A percentile compares a stretch with the other conserved stretches of the same genome.
Evolutionary conservation across 2,888 invertebrate genomes (phyloP).

Genomic region (Cheilosia vulpina): DNA sequence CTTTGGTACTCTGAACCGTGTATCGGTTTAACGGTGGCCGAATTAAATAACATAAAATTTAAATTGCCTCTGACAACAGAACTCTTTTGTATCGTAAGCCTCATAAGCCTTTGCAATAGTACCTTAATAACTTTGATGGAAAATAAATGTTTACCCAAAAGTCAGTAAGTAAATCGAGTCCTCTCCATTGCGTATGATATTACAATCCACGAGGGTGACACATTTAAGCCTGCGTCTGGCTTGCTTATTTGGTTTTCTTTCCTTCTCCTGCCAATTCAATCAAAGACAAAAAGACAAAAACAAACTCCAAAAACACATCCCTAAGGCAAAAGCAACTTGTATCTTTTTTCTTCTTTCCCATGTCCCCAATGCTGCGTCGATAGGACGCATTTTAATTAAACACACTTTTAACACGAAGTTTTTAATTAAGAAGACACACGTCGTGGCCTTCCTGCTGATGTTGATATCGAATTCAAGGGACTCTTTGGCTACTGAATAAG

Average conservation of each 20-base stretch:
- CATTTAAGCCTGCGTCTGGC: constrained; percentile 24
- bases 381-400: constrained; percentile 72
- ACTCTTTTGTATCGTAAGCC: no score
- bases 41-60: no score
- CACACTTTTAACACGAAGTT: constrained; percentile 67
- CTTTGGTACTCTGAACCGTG: no score
- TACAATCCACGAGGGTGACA: constrained; percentile 26
- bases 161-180: constrained; percentile 11
- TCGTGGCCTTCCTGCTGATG: constrained; percentile 36
- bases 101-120: no score
- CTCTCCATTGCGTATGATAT: constrained; percentile 12
- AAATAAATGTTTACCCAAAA: neutral
- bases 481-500: constrained; percentile 65
- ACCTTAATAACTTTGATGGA: no score
- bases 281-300: constrained; percentile 8
- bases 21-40: no score
- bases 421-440: constrained; percentile 74
- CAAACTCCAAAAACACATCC: constrained; percentile 48
- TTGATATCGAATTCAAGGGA: constrained; percentile 39
- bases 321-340: constrained; percentile 44
- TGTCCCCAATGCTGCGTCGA: constrained; percentile 23
- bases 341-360: constrained; percentile 30
- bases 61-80: no score
- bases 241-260: neutral
- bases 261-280: constrained; percentile 14